Percentiles rank a stretch among this genome's conserved stretches.
Evolutionary conservation across 2,113 vertebrate genomes (phyloP).

Genomic region (Epinephelus lanceolatus): DNA sequence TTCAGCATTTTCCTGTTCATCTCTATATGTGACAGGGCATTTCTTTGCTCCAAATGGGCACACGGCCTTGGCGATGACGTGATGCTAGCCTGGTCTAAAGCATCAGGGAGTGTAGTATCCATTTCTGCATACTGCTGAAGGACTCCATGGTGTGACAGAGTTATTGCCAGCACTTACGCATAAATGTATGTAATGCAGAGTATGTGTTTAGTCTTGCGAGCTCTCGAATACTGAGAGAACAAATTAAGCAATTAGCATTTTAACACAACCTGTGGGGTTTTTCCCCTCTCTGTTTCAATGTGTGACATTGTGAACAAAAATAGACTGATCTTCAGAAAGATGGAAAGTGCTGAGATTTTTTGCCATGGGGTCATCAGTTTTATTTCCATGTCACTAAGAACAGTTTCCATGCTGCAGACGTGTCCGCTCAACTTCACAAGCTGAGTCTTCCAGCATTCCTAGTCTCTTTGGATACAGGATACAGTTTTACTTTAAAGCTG

Average conservation of each 20-base stretch:
- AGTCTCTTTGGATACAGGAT: constrained; percentile 14
- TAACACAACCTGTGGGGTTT: background rate
- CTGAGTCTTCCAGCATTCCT: constrained; percentile 13
- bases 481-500: constrained; percentile 46
- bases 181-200: background rate
- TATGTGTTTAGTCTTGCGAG: background rate
- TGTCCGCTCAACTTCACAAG: constrained; percentile 50
- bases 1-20: too few relatives aligned
- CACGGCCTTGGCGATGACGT: too few relatives aligned
- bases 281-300: background rate
- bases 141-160: background rate
- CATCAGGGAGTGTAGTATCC: background rate
- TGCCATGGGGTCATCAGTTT: constrained; percentile 44
- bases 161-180: background rate
- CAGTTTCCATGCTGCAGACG: constrained; percentile 72
- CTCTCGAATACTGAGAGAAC: background rate
- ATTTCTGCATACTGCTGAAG: background rate
- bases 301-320: constrained; percentile 19
- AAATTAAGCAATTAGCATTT: background rate
- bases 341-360: constrained; percentile 45
- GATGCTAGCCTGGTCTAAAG: background rate
- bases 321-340: constrained; percentile 23
- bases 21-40: too few relatives aligned
- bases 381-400: constrained; percentile 56
- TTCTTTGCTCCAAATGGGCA: too few relatives aligned